Evolutionary conservation across 2,888 invertebrate species (phyloP).

Genomic region (Craniophora ligustri): DNA sequence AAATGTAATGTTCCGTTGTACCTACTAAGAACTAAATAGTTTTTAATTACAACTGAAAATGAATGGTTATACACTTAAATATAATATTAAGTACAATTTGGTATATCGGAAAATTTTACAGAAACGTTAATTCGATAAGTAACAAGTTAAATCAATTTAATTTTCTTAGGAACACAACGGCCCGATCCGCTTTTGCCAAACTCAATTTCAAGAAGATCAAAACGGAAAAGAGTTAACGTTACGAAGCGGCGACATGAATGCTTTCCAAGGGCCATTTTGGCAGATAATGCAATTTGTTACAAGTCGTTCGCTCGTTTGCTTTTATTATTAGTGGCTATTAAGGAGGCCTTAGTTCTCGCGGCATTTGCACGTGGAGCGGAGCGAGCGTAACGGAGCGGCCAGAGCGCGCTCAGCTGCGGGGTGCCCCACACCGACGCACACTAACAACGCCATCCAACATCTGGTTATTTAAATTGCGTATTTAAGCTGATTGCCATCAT

Average conservation of each 20-base stretch:
- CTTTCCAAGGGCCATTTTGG: conserved; percentile 73
- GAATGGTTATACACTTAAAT: conserved; percentile 18
- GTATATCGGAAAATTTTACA: conserved; percentile 12
- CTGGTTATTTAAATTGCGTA: conserved; percentile 76
- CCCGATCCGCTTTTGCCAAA: conserved; percentile 52
- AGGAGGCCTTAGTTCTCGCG: conserved; percentile 61
- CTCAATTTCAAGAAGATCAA: conserved; percentile 63
- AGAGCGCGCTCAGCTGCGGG: conserved; percentile 39
- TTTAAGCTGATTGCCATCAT: conserved; percentile 76
- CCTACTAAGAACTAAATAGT: conserved; percentile 52
- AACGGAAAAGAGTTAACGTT: conserved; percentile 68
- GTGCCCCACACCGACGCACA: conserved; percentile 31
- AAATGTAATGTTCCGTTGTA: conserved; percentile 53
- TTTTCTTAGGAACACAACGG: conserved; percentile 48
- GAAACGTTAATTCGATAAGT: conserved; percentile 48
- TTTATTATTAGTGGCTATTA: conserved; percentile 80
- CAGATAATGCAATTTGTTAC: conserved; percentile 82
- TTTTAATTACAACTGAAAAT: conserved; percentile 42
- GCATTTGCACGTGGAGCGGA: conserved; percentile 62
- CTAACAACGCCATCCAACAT: conserved; percentile 65
- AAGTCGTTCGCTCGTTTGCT: conserved; percentile 79
- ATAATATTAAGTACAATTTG: conserved; percentile 18
- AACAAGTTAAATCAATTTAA: conserved; percentile 45
- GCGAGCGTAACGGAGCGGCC: conserved; percentile 58
- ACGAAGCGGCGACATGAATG: conserved; percentile 65